Evolutionary conservation across 2,797 vertebrate species (phyloP).

Genomic region (Coccyzus lansbergi): DNA sequence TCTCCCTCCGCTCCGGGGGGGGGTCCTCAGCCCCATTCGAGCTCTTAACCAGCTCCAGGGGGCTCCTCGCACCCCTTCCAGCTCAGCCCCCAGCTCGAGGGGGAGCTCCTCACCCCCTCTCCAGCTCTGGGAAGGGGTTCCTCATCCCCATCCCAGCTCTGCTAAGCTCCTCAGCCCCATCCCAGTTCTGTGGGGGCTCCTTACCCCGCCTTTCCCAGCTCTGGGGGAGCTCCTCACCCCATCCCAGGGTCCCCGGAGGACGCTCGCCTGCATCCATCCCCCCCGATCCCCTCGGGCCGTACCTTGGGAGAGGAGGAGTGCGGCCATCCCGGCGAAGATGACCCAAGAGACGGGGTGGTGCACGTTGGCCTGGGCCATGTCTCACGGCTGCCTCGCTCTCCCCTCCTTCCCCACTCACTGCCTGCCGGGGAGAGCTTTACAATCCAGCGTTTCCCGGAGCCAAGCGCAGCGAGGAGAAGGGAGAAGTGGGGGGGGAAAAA

Average conservation of each 20-base stretch:
- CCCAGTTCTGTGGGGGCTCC: too few relatives aligned
- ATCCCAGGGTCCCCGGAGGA: not conserved
- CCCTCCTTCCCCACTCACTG: conserved; percentile 8
- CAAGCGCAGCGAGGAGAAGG: conserved; percentile 36
- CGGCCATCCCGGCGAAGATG: conserved; percentile 78
- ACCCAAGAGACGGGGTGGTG: conserved; percentile 76
- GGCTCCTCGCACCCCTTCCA: too few relatives aligned
- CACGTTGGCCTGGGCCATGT: conserved; percentile 75
- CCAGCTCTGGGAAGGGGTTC: too few relatives aligned
- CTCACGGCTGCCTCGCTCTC: conserved; percentile 28
- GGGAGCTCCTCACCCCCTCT: too few relatives aligned
- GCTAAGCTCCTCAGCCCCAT: too few relatives aligned
- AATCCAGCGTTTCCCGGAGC: conserved; percentile 76
- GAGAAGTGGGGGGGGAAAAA: not conserved
- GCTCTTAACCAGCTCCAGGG: too few relatives aligned
- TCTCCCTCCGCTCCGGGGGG: too few relatives aligned
- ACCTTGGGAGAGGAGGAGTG: conserved; percentile 81
- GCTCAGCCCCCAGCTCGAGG: too few relatives aligned
- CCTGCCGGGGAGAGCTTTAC: conserved; percentile 50
- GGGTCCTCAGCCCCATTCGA: too few relatives aligned
- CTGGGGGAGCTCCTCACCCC: too few relatives aligned
- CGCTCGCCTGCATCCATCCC: not conserved
- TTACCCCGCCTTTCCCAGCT: too few relatives aligned
- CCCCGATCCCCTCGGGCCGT: conserved; percentile 15
- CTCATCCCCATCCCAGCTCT: too few relatives aligned